phyloP scores from a whole-genome alignment of 2,797 vertebrate genomes.

The Enteromius anoplus region DNA sequence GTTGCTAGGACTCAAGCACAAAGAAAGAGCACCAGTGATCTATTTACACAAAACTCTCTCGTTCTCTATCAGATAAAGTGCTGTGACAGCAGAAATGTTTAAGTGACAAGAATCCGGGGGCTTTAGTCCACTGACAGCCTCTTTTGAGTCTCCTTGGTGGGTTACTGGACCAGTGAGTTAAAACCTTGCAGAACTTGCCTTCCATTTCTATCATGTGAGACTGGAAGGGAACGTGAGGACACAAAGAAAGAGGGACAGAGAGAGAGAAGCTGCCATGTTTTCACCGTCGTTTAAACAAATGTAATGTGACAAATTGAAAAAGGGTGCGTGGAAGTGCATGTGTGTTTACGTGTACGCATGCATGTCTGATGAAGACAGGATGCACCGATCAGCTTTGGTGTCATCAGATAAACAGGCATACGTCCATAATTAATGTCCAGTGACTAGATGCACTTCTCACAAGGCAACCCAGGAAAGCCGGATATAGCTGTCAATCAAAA shows the following conservation, averaged over 20 bases:
- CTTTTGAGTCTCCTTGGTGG: slow-evolving; percentile 74
- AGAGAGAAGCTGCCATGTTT: slow-evolving; percentile 82
- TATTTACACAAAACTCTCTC: slow-evolving; percentile 51
- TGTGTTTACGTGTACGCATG: slow-evolving; percentile 25
- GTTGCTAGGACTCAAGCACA: slow-evolving; percentile 70
- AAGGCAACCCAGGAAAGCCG: slow-evolving; percentile 75
- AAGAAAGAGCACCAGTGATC: slow-evolving; percentile 49
- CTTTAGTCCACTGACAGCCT: slow-evolving; percentile 75
- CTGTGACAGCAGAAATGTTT: slow-evolving; percentile 83
- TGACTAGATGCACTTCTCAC: slow-evolving; percentile 83
- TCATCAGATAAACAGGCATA: slow-evolving; percentile 82
- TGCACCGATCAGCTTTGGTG: slow-evolving; percentile 75
- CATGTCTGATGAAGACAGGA: slow-evolving; percentile 66
- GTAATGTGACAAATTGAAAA: slow-evolving; percentile 86
- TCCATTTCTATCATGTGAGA: slow-evolving; percentile 29
- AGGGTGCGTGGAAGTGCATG: slow-evolving; percentile 48
- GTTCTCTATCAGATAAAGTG: slow-evolving; percentile 70
- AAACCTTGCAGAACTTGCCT: slow-evolving; percentile 51
- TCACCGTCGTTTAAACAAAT: slow-evolving; percentile 89
- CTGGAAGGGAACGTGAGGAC: slow-evolving; percentile 58
- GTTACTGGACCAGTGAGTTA: slow-evolving; percentile 65
- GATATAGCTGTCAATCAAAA: slow-evolving; percentile 81
- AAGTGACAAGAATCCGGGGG: slow-evolving; percentile 77
- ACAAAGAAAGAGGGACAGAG: slow-evolving; percentile 48
- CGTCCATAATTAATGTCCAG: slow-evolving; percentile 88